A percentile compares a stretch with the other conserved stretches of the same genome.
Evolutionary conservation across 1,140 invertebrate species (phyloP).

Genomic region (Solen grandis): DNA sequence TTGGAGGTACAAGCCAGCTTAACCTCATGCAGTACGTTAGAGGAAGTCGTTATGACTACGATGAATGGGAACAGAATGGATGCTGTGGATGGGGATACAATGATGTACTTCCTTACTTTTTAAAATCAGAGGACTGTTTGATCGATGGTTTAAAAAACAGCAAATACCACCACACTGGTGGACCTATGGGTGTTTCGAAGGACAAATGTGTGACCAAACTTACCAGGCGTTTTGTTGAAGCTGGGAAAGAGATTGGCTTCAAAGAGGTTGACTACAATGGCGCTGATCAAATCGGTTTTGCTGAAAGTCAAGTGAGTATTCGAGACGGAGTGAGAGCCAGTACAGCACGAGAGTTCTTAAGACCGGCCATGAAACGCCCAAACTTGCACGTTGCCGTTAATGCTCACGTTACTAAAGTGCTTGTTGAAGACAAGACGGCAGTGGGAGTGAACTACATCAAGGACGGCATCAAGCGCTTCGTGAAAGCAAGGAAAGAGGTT

Average conservation of each 20-base stretch:
- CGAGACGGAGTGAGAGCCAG: constrained; percentile 9
- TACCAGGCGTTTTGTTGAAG: not conserved
- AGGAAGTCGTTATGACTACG: constrained; percentile 92
- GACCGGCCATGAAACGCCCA: not conserved
- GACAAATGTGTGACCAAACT: not conserved
- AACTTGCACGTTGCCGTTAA: constrained; percentile 31
- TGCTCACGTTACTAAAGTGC: constrained; percentile 8
- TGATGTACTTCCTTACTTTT: constrained; percentile 47
- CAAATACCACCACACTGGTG: constrained; percentile 25
- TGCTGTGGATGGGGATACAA: constrained; percentile 39
- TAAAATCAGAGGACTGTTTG: constrained; percentile 84
- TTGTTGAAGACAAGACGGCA: constrained; percentile 18
- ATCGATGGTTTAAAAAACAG: not conserved
- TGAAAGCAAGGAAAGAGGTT: constrained; percentile 13
- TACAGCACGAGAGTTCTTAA: constrained; percentile 18
- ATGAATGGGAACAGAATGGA: not conserved
- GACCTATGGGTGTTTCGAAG: constrained; percentile 13
- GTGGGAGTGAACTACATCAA: not conserved
- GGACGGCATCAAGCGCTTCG: not conserved
- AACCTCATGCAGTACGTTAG: constrained; percentile 87
- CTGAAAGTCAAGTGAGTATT: not conserved
- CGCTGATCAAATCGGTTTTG: constrained; percentile 21
- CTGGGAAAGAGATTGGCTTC: constrained; percentile 64
- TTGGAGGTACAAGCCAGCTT: constrained; percentile 38
- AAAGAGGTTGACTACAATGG: constrained; percentile 75